Evolutionary conservation across 2,888 invertebrate genomes (phyloP), one percentile per base, ranked within the genome.

Genomic region (Idaea straminata): DNA sequence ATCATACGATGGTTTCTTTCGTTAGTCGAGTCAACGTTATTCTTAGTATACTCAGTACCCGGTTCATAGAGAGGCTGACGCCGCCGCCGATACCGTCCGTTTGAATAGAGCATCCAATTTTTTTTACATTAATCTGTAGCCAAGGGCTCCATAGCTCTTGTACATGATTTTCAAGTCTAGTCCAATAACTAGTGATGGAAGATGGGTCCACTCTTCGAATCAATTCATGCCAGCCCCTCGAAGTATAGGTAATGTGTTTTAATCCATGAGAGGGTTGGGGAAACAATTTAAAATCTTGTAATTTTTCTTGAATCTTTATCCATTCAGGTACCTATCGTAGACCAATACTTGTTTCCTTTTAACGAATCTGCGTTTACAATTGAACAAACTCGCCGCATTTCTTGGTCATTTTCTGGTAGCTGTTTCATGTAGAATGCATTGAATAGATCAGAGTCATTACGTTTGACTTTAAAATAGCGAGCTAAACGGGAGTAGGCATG

Each of bases 191-290:
- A n/a, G 61, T n/a, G 5, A 61, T 61, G 36, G 35, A 36, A 7
- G 61, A 25, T 7, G 36, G 61, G 36, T 61, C 35, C 34, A 61
- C 61, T 35, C 36, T 16, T 15, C 16, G 60, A 25, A 63, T 10
- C 57, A 64, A 57, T 64, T 64, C 61, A 38, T 64, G 64, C 64
- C 64, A 64, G 6, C 64, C 61, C 61, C 57, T 61, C 5, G 61
- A 57, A 5, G 64, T 64, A 16, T 61, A 57, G 7, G 64, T 64
- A 35, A 64, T 61, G 35, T 64, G 64, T 35, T 64, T 64, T 57
- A 64, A 59, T 15, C 61, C 64, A 25, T 64, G 64, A 34, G 57
- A 57, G 5, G 64, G 64, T 61, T 64, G 61, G 15, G 61, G 61
- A 36, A 61, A 61, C 15, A 61, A 15, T 15, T 15, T n/a, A 16